Evolutionary conservation across 2,113 vertebrate genomes (phyloP), one percentile per base, ranked within the genome.

Genomic region (Pachypanchax playfairii): DNA sequence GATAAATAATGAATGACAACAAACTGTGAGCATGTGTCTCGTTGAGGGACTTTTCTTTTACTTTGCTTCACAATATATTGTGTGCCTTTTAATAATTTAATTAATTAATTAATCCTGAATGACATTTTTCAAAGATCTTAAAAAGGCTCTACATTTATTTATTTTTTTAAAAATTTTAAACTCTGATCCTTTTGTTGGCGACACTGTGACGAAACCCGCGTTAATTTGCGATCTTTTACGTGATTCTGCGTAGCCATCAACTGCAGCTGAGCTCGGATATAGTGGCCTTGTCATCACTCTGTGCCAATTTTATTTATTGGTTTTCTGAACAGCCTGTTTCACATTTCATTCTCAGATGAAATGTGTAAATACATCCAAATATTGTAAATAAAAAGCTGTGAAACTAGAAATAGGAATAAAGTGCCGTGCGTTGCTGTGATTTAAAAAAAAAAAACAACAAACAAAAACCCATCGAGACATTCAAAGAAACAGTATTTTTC

Each of bases 231-330:
- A 66, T 67, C 4, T 11, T 70, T 79, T 72, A 36, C 68, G 73
- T 36, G 71, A 64, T 51, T 14, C 9, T 33, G n/a, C n/a, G n/a
- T 65, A 58, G 21, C 54, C 47, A 70, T 68, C 62, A 60, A 74
- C 59, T 46, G 58, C 72, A 65, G 56, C 84, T 70, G 76, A 83
- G 80, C 73, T 88, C 77, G 63, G 60, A 84, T 80, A 81, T 73
- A 79, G 85, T 85, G 84, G 90, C 90, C 90, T 92, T 92, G 85
- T 85, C 59, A 90, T 88, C 90, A 83, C 85, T 83, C 53, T 85
- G 91, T 93, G 91, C 92, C 92, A 86, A 54, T 66, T 81, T 73
- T 82, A 70, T 69, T 35, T 38, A 17, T 38, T 21, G 18, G 18
- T 11, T 51, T 33, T 33, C 33, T 10, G 11, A 51, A 21, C 25